Evolutionary conservation across 2,113 vertebrate species (phyloP), one percentile per base, ranked within the genome.

Genomic region (Phoxinus phoxinus): DNA sequence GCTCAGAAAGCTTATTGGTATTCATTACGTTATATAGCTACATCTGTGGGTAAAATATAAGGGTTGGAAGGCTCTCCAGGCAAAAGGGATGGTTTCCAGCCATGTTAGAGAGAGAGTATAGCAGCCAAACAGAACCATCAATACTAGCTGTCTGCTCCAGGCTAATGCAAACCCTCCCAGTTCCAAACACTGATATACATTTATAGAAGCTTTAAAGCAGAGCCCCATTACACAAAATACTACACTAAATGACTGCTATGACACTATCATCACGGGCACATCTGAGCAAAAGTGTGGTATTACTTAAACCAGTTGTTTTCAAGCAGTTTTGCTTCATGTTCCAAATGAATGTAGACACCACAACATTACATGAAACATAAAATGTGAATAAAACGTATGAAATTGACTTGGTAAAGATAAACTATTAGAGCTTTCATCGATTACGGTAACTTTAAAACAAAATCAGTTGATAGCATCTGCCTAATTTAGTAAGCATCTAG

Each of bases 221-320:
- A 72, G 65, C 30, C 23, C 65, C 46, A 72, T 83, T 83, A 72
- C 48, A 83, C 65, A 48, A 83, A 56, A 72, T 56, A 83, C 72
- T 37, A 53, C 11, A 56, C 11, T 72, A 15, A 83, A 83, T 83
- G 65, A 56, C 81, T 83, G 46, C 30, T 71, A 23, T 37, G 21
- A 37, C 41, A 81, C 44, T 17, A 82, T 30, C 61, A 32, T 69
- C n/a, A 69, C 19, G 11, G 63, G 4, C 41, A 67, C 21, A 69
- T 30, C 41, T 82, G 27, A 69, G 63, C 63, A 3, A 17, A 15
- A 19, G 11, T 80, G 58, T 44, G 15, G 12, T 13, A 78, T 78
- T 53, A 56, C 27, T 30, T 53, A 56, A 9, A 41, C 19, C 76
- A 59, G 12, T 41, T 10, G 10, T 59, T 59, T 21, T 41, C 21